Conservation (phyloP, 2,888 invertebrate species). For the Aphidius colemani region DNA sequence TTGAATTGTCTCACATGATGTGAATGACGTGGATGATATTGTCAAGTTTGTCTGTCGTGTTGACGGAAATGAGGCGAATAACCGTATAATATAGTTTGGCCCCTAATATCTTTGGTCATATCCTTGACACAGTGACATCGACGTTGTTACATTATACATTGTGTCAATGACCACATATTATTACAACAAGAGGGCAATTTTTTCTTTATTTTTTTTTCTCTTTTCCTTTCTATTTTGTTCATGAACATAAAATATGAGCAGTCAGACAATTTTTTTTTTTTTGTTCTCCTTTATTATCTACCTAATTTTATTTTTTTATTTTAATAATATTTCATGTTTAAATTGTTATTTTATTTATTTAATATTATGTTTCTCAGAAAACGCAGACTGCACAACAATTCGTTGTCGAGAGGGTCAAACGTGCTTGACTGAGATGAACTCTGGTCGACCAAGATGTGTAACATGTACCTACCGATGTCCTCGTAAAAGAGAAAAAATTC, state of each 20-base stretch:
- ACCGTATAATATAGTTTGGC: constrained; percentile 10
- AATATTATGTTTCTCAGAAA: constrained; percentile 57
- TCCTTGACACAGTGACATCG: constrained; percentile 21
- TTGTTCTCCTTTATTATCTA: too few relatives aligned
- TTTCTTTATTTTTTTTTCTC: too few relatives aligned
- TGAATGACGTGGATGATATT: neutral
- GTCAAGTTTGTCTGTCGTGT: constrained; percentile 4
- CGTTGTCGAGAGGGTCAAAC: constrained; percentile 71
- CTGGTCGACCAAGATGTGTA: constrained; percentile 74
- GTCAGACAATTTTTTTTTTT: too few relatives aligned
- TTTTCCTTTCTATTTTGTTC: neutral
- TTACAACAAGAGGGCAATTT: neutral
- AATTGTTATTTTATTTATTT: neutral
- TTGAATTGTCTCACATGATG: neutral
- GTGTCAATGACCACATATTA: constrained; percentile 16
- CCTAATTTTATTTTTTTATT: too few relatives aligned
- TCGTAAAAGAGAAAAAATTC: constrained; percentile 55
- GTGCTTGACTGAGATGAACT: constrained; percentile 69
- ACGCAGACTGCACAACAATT: constrained; percentile 70
- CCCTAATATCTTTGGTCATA: too few relatives aligned
- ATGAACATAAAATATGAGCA: neutral
- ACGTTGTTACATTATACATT: neutral
- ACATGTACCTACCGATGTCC: constrained; percentile 71
- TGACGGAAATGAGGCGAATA: constrained; percentile 26
- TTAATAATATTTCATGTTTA: neutral